Conservation (phyloP, 2,888 invertebrate species). For the Athalia circularis region DNA sequence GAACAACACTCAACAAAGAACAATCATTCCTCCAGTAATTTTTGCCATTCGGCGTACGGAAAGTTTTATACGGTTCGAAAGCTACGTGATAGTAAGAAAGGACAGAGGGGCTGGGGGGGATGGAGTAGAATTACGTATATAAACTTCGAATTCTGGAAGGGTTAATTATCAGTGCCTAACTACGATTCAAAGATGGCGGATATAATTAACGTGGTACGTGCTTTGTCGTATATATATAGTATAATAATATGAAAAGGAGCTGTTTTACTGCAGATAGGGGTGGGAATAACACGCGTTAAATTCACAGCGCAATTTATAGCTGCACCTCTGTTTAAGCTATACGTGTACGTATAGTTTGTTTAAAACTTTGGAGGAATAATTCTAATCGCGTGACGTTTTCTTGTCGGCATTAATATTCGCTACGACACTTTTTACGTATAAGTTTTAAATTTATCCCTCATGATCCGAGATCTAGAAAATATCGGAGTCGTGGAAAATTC, state of each 20-base stretch:
- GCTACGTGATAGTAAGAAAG: no score
- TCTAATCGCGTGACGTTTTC: slow-evolving; percentile 7
- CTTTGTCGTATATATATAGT: neutral
- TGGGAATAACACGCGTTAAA: neutral
- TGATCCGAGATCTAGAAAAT: no score
- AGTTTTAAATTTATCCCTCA: no score
- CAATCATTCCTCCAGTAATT: no score
- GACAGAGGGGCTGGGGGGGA: no score
- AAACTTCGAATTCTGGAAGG: neutral
- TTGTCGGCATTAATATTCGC: neutral
- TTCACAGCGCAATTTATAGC: slow-evolving; percentile 2
- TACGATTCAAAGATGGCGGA: neutral
- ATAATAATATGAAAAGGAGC: no score
- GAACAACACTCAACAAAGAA: no score
- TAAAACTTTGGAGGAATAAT: slow-evolving; percentile 13
- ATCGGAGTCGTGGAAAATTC: neutral
- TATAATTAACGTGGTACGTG: slow-evolving; percentile 3
- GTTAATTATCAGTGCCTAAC: neutral
- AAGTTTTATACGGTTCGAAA: neutral
- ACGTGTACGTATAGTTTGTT: neutral
- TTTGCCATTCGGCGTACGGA: neutral
- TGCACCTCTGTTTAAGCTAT: neutral
- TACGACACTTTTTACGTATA: no score
- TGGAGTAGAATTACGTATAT: neutral
- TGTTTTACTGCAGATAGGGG: no score